Evolutionary conservation across 2,797 vertebrate genomes (phyloP).

Genomic region (Centroberyx gerrardi): DNA sequence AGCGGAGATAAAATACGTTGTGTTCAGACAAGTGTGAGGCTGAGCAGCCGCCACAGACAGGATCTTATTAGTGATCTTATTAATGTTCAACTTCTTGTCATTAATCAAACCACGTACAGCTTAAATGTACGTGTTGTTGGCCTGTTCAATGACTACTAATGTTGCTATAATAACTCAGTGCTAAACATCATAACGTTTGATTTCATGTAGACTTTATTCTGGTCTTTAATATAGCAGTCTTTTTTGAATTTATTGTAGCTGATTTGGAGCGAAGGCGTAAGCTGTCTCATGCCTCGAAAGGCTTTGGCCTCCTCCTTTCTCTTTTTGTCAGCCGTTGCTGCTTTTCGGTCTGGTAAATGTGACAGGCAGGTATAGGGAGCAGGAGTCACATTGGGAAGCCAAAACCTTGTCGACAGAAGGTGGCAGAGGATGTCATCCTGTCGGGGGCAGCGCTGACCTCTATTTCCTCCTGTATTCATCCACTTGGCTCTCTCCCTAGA

Average conservation of each 20-base stretch:
- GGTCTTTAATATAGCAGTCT: too few relatives aligned
- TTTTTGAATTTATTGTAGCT: not conserved
- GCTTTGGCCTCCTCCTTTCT: slow-evolving; percentile 4
- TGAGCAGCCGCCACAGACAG: slow-evolving; percentile 11
- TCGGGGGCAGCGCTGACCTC: slow-evolving; percentile 61
- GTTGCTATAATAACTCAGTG: too few relatives aligned
- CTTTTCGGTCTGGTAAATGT: slow-evolving; percentile 15
- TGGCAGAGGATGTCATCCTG: slow-evolving; percentile 53
- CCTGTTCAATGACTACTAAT: too few relatives aligned
- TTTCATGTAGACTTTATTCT: too few relatives aligned
- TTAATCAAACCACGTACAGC: slow-evolving; percentile 29
- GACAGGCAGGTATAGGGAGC: slow-evolving; percentile 44
- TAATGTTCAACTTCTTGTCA: not conserved
- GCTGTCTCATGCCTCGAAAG: slow-evolving; percentile 1
- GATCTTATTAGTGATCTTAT: slow-evolving; percentile 19
- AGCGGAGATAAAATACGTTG: slow-evolving; percentile 1
- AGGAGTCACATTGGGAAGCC: slow-evolving; percentile 48
- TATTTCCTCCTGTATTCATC: slow-evolving; percentile 60
- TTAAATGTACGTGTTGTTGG: not conserved
- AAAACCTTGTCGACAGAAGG: slow-evolving; percentile 47
- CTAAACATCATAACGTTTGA: too few relatives aligned
- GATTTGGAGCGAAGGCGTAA: not conserved
- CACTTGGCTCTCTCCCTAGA: slow-evolving; percentile 38
- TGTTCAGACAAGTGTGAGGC: not conserved
- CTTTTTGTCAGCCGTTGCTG: slow-evolving; percentile 10